A percentile compares a stretch with the other conserved stretches of the same genome.
These are phyloP conservation scores for Andrena trimmerana DNA, from an alignment of 2,888 invertebrate species.

Conservation along the genomic window DNA sequence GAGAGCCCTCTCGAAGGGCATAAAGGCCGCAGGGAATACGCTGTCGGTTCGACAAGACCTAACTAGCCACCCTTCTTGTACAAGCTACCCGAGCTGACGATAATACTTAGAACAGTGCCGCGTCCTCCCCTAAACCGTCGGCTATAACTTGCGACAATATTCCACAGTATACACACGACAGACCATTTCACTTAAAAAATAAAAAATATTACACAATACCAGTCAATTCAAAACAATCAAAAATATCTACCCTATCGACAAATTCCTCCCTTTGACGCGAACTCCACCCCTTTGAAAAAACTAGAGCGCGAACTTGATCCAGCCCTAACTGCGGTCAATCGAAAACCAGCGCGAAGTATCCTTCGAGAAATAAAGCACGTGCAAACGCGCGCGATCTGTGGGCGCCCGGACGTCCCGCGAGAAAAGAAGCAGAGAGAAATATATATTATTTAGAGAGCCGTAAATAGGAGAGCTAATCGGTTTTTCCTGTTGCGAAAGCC, in stretches of 20 bases:
- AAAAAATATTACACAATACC: too few relatives aligned
- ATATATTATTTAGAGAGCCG: not conserved
- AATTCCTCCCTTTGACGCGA: too few relatives aligned
- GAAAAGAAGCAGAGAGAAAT: not conserved
- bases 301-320: too few relatives aligned
- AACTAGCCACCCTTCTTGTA: slow-evolving; percentile 63
- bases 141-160: not conserved
- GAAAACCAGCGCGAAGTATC: not conserved
- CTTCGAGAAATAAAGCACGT: not conserved
- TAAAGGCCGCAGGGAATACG: slow-evolving; percentile 64
- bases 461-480: slow-evolving; percentile 19
- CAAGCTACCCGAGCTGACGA: slow-evolving; percentile 21
- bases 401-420: not conserved
- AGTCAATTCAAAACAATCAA: too few relatives aligned
- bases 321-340: not conserved
- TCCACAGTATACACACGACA: not conserved
- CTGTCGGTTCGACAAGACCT: slow-evolving; percentile 57
- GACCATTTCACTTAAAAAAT: too few relatives aligned
- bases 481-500: slow-evolving; percentile 28
- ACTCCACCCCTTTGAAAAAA: too few relatives aligned
- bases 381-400: not conserved
- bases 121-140: not conserved
- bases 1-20: slow-evolving; percentile 63
- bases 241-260: too few relatives aligned
- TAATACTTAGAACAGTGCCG: slow-evolving; percentile 24